Evolutionary conservation across 2,113 vertebrate species (phyloP).

Genomic region (Alces alces): DNA sequence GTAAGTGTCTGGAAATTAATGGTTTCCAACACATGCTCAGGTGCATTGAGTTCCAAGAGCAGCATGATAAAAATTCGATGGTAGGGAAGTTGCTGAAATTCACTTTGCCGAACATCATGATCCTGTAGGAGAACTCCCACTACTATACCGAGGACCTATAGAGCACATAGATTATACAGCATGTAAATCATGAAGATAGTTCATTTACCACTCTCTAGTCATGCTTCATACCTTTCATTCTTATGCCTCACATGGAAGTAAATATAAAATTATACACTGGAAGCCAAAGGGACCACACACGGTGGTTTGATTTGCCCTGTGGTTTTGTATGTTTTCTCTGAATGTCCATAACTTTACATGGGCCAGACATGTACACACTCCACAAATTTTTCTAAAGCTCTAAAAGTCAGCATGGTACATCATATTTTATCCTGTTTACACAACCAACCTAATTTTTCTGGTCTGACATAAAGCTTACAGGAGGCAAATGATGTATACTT

Average conservation of each 20-base stretch:
- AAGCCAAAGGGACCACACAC: background rate
- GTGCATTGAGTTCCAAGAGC: constrained; percentile 96
- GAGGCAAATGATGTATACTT: background rate
- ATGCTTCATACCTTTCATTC: background rate
- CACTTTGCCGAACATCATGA: constrained; percentile 97
- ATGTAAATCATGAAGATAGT: background rate
- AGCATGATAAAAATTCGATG: constrained; percentile 99
- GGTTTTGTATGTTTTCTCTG: background rate
- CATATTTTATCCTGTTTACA: background rate
- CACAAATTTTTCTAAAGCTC: background rate
- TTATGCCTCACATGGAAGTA: background rate
- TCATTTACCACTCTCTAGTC: background rate
- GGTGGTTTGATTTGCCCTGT: background rate
- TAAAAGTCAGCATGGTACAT: background rate
- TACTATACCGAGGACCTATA: constrained; percentile 95
- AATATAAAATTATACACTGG: background rate
- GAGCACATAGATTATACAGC: background rate
- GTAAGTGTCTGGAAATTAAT: constrained; percentile 99
- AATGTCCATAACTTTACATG: background rate
- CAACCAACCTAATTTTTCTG: background rate
- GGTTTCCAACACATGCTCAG: constrained; percentile 97
- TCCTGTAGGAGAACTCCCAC: constrained; percentile 98
- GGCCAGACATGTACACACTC: background rate
- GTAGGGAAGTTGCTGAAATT: constrained; percentile 98
- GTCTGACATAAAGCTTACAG: background rate